phyloP scores from a whole-genome alignment of 2,888 invertebrate genomes.

The Drosophila hamatofila region DNA sequence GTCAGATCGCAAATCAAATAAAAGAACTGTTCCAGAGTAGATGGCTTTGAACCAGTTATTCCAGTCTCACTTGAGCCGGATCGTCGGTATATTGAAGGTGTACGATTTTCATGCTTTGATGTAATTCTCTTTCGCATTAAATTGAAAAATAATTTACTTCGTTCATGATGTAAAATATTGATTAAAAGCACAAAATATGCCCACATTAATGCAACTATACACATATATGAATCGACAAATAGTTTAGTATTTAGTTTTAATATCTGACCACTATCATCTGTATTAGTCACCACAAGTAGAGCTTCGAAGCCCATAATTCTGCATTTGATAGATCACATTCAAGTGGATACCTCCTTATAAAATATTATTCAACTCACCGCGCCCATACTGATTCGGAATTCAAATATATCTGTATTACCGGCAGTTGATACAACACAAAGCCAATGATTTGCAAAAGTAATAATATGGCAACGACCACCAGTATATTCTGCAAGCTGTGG shows the following conservation, averaged over 20 bases:
- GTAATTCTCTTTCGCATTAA: conserved; percentile 49
- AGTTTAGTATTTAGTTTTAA: conserved; percentile 86
- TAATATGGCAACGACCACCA: conserved; percentile 27
- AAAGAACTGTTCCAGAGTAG: conserved; percentile 87
- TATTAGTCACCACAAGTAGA: conserved; percentile 83
- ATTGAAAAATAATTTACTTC: conserved; percentile 18
- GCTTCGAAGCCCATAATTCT: conserved; percentile 92
- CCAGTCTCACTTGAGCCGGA: not conserved
- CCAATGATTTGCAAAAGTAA: conserved; percentile 46
- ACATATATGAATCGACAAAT: conserved; percentile 91
- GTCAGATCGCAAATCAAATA: conserved; percentile 88
- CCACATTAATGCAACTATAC: conserved; percentile 91
- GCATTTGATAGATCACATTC: conserved; percentile 38
- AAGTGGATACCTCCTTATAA: not conserved
- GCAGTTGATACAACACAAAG: conserved; percentile 51
- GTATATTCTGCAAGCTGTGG: conserved; percentile 26
- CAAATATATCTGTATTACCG: conserved; percentile 30
- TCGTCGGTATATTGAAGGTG: not conserved
- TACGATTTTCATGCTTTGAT: conserved; percentile 11
- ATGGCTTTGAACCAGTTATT: conserved; percentile 41
- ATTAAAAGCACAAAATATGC: conserved; percentile 93
- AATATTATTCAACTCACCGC: conserved; percentile 41
- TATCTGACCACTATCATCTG: conserved; percentile 84
- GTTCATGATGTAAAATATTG: conserved; percentile 80
- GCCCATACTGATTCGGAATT: conserved; percentile 44